phyloP scores from a whole-genome alignment of 1,140 invertebrate species.

The Cepaea nemoralis region DNA sequence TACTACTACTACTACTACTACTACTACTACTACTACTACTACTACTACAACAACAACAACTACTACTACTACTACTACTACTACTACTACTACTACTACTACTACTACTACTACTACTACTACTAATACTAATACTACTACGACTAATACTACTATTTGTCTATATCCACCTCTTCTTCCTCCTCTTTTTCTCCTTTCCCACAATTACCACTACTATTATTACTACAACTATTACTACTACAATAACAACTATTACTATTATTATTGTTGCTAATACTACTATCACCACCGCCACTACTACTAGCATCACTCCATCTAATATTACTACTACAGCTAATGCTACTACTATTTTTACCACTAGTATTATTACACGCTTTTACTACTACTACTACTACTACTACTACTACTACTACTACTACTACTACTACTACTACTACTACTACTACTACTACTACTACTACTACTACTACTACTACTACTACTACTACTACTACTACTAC shows the following conservation, averaged over 20 bases:
- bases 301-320: not conserved
- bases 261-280: not conserved
- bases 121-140: too few species aligned
- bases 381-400: too few species aligned
- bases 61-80: too few species aligned
- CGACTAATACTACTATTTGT: too few species aligned
- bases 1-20: not conserved
- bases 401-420: not conserved
- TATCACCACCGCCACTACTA: not conserved
- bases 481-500: slow-evolving; percentile 15
- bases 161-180: too few species aligned
- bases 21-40: not conserved
- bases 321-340: not conserved
- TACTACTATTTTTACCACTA: not conserved
- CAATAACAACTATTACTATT: not conserved
- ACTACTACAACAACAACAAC: too few species aligned
- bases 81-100: too few species aligned
- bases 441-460: slow-evolving; percentile 12
- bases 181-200: too few species aligned
- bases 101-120: too few species aligned
- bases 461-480: slow-evolving; percentile 11
- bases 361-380: not conserved
- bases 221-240: not conserved
- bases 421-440: slow-evolving; percentile 5
- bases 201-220: not conserved